These are phyloP conservation scores for Rhynchophorus ferrugineus DNA, from an alignment of 1,140 invertebrate genomes.

Conservation along the genomic window DNA sequence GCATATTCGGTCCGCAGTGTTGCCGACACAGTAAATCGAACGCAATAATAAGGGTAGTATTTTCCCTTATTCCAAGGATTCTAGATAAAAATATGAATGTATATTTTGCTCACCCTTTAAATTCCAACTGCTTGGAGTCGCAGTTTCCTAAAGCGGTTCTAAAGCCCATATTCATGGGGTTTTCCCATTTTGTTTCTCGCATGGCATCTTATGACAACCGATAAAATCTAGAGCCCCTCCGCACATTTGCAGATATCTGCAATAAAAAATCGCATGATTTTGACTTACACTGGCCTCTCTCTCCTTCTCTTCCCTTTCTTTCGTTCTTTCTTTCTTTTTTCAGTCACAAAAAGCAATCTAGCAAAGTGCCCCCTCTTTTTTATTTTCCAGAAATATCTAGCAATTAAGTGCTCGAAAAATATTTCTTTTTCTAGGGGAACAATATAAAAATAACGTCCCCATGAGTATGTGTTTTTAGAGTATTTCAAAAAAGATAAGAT, in stretches of 20 bases:
- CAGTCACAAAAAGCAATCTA: not conserved
- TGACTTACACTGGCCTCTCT: constrained; percentile 2
- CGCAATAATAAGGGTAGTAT: constrained; percentile 18
- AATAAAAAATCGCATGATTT: constrained; percentile 1
- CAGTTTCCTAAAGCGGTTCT: constrained; percentile 2
- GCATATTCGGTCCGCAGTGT: constrained; percentile 5
- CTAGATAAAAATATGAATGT: constrained; percentile 16
- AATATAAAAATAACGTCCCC: no score
- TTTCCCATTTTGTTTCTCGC: constrained; percentile 8
- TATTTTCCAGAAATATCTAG: not conserved
- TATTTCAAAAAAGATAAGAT: no score
- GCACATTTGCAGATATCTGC: constrained; percentile 6
- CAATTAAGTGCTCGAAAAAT: no score
- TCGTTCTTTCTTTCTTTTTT: not conserved
- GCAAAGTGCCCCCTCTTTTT: not conserved
- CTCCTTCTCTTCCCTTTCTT: not conserved
- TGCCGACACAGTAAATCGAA: constrained; percentile 21
- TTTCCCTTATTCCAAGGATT: constrained; percentile 13
- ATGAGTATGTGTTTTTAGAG: no score
- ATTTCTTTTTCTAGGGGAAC: no score
- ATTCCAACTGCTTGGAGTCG: constrained; percentile 3
- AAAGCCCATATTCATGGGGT: constrained; percentile 8
- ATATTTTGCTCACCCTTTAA: constrained; percentile 5
- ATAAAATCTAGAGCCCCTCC: constrained; percentile 12
- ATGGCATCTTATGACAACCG: constrained; percentile 4